Percentiles rank a stretch among this genome's conserved stretches.
Conservation (phyloP, 2,797 vertebrate species). For the Megalops cyprinoides region DNA sequence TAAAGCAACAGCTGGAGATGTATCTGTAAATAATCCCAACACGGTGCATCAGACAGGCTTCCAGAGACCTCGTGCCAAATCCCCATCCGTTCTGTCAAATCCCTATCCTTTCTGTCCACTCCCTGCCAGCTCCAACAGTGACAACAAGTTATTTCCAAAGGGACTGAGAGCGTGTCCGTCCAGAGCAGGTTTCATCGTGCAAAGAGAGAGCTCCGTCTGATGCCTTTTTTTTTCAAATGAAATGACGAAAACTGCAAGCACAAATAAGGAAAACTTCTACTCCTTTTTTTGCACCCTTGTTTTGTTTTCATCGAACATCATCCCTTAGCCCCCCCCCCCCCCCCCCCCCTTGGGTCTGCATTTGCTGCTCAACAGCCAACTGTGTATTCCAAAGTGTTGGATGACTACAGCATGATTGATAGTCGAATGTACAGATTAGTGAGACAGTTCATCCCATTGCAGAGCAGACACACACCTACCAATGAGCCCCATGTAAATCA, state of each 20-base stretch:
- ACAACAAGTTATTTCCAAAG: conserved; percentile 13
- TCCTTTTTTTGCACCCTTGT: not conserved
- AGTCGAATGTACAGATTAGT: not conserved
- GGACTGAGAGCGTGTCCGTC: not conserved
- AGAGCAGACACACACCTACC: not conserved
- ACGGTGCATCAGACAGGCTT: conserved; percentile 25
- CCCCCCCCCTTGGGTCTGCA: not conserved
- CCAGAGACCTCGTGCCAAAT: conserved; percentile 26
- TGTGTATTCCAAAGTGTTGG: not conserved
- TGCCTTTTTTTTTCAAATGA: not conserved
- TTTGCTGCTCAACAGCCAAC: conserved; percentile 18
- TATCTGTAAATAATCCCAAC: conserved; percentile 37
- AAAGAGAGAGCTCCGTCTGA: not conserved
- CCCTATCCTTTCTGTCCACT: conserved; percentile 1
- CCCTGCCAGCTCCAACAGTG: conserved; percentile 5
- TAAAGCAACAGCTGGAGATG: conserved; percentile 29
- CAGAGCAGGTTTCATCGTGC: conserved; percentile 2
- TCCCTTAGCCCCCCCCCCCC: not conserved
- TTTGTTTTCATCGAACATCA: conserved; percentile 7
- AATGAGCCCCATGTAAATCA: not conserved
- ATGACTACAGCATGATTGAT: not conserved
- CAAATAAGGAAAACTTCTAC: not conserved
- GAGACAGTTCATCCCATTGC: not conserved
- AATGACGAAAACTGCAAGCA: not conserved
- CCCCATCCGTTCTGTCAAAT: conserved; percentile 6